phyloP scores from a whole-genome alignment of 1,140 invertebrate species.

The Tetramorium alpestre region DNA sequence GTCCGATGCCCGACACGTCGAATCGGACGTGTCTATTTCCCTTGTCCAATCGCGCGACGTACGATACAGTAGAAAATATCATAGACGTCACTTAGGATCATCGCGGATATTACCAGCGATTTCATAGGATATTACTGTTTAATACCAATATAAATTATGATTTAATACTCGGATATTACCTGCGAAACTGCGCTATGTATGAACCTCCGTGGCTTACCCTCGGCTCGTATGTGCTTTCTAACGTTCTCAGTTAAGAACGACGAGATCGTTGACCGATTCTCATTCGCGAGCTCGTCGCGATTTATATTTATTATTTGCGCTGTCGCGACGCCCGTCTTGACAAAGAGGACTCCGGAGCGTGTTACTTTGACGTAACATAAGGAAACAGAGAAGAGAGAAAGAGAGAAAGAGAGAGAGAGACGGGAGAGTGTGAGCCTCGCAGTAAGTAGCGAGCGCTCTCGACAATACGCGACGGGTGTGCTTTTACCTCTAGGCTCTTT shows the following conservation, averaged over 20 bases:
- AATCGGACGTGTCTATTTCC: constrained; percentile 45
- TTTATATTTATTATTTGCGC: constrained; percentile 52
- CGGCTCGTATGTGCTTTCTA: neutral
- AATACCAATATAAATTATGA: constrained; percentile 19
- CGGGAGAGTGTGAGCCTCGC: constrained; percentile 31
- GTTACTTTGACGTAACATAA: constrained; percentile 51
- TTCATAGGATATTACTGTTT: neutral
- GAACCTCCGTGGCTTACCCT: neutral
- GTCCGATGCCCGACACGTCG: constrained; percentile 31
- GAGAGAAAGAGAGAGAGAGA: constrained; percentile 24
- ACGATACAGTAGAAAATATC: neutral
- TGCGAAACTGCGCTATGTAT: neutral
- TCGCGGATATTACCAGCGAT: neutral
- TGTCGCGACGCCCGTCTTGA: constrained; percentile 31
- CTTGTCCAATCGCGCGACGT: neutral
- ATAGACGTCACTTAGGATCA: constrained; percentile 11
- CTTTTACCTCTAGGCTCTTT: constrained; percentile 75
- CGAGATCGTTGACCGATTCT: constrained; percentile 5
- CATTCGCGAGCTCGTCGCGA: constrained; percentile 20
- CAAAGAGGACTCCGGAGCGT: constrained; percentile 20
- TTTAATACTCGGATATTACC: neutral
- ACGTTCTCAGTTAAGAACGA: neutral
- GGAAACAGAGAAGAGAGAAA: constrained; percentile 19
- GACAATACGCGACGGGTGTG: constrained; percentile 81
- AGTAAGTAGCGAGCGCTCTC: constrained; percentile 64